A percentile compares a stretch with the other conserved stretches of the same genome.
Conservation (phyloP, 2,797 vertebrate species). For the Microctenopoma stevenorrisi region DNA sequence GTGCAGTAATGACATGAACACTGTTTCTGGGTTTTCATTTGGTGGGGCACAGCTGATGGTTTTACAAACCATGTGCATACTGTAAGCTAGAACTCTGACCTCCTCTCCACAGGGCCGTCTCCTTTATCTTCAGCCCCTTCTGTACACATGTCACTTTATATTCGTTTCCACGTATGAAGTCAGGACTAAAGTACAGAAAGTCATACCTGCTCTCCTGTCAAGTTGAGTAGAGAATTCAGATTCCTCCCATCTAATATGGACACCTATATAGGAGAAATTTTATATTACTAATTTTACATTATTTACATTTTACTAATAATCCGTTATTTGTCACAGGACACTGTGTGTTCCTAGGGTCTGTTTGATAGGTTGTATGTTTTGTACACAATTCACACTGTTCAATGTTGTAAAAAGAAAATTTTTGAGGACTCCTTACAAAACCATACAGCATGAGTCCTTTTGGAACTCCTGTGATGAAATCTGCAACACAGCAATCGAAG, state of each 20-base stretch:
- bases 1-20: constrained; percentile 11
- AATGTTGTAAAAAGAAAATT: constrained; percentile 26
- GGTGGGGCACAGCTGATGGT: constrained; percentile 6
- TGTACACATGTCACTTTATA: constrained; percentile 38
- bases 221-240: constrained; percentile 86
- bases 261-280: constrained; percentile 75
- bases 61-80: constrained; percentile 44
- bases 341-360: neutral
- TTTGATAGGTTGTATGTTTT: too few relatives aligned
- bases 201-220: constrained; percentile 90
- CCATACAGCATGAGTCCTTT: constrained; percentile 91
- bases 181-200: constrained; percentile 8
- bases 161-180: constrained; percentile 32
- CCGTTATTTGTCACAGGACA: neutral
- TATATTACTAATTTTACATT: neutral
- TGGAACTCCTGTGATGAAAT: constrained; percentile 90
- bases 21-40: constrained; percentile 54
- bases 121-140: constrained; percentile 42
- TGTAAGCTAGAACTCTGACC: constrained; percentile 58
- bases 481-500: constrained; percentile 72
- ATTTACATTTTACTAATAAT: too few relatives aligned
- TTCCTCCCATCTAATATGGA: constrained; percentile 87
- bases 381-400: constrained; percentile 1
- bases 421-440: constrained; percentile 85
- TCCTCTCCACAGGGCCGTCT: constrained; percentile 57